Conservation (phyloP, 1,140 invertebrate genomes). For the Dendroctonus valens region DNA sequence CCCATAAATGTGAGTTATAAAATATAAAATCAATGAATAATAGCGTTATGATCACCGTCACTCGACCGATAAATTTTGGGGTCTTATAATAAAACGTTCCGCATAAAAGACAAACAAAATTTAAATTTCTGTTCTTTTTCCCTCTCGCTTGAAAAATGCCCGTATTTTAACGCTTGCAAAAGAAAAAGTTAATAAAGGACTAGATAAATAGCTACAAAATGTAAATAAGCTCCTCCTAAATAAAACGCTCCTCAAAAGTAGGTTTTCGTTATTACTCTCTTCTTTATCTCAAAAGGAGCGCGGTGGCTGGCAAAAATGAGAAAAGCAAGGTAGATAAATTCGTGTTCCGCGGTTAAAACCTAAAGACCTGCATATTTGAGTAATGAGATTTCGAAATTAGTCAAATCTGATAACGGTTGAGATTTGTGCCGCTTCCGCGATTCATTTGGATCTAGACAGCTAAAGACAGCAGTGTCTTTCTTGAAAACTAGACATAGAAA, state of each 20-base stretch:
- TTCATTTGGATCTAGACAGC: no score
- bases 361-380: not conserved
- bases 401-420: no score
- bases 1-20: no score
- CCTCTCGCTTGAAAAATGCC: not conserved
- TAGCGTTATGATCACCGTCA: no score
- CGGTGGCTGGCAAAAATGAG: not conserved
- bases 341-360: not conserved
- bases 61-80: no score
- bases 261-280: conserved; percentile 3
- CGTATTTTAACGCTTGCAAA: not conserved
- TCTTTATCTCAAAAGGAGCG: not conserved
- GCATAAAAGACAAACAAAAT: not conserved
- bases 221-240: conserved; percentile 6
- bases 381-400: not conserved
- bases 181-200: conserved; percentile 7
- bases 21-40: no score
- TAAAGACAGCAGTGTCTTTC: no score
- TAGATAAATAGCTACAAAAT: conserved; percentile 12
- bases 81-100: no score
- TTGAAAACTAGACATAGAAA: no score
- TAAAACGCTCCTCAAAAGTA: conserved; percentile 7
- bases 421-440: no score
- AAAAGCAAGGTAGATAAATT: conserved; percentile 3
- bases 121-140: not conserved